phyloP scores from a whole-genome alignment of 2,888 invertebrate species.

The Sphaerophoria taeniata region DNA sequence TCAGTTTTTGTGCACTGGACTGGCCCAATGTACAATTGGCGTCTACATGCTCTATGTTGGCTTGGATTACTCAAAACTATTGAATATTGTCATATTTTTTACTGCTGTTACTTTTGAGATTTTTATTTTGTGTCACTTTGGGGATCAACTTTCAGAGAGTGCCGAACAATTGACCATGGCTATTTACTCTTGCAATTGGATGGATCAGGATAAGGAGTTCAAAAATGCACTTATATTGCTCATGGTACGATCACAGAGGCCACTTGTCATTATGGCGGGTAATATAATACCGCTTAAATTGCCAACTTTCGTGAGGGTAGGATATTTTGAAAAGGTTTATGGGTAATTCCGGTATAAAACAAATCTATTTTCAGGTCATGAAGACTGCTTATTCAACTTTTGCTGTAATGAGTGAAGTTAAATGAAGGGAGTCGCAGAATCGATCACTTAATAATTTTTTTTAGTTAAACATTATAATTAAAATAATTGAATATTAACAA shows the following conservation, averaged over 20 bases:
- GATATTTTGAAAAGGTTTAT: background rate
- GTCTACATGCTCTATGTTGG: constrained; percentile 82
- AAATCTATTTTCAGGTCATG: constrained; percentile 76
- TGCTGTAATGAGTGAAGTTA: constrained; percentile 76
- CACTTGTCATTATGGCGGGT: constrained; percentile 84
- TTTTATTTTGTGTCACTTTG: constrained; percentile 84
- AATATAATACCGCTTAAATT: constrained; percentile 84
- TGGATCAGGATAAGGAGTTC: constrained; percentile 83
- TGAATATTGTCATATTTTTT: constrained; percentile 76
- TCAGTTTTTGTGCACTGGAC: constrained; percentile 83
- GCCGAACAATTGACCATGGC: constrained; percentile 83
- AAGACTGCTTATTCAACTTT: constrained; percentile 79
- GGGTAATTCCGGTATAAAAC: background rate
- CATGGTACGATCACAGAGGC: constrained; percentile 84
- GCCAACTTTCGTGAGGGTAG: constrained; percentile 84
- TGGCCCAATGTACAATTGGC: constrained; percentile 80
- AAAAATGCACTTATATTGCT: constrained; percentile 82
- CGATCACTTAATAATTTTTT: background rate
- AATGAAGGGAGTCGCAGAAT: constrained; percentile 34
- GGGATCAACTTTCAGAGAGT: constrained; percentile 83
- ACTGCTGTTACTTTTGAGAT: constrained; percentile 83
- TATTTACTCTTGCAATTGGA: constrained; percentile 84
- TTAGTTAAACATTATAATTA: background rate
- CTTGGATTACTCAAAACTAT: constrained; percentile 57
- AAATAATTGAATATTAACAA: too few species aligned